Evolutionary conservation across 2,888 invertebrate species (phyloP), one percentile per base, ranked within the genome.

Genomic region (Acanthosepion pharaonis): DNA sequence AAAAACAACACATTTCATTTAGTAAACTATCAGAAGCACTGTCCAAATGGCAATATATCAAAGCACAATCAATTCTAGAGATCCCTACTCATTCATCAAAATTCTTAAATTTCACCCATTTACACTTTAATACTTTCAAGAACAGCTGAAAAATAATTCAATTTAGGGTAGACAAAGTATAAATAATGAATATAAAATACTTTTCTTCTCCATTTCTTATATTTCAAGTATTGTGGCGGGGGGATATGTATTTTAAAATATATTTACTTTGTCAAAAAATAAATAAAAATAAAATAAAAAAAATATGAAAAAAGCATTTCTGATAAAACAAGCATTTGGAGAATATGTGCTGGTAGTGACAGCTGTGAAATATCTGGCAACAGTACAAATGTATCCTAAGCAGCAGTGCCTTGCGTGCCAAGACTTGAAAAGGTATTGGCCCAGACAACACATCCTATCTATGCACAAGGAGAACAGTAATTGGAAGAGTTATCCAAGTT

Each of bases 381-480:
- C n/a, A 33, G n/a, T 78, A 78, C 78, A 78, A 78, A 78, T 78
- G 78, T 78, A 78, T 78, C 78, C 78, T 33, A n/a, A 78, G 78
- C 78, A 78, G n/a, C 11, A 15, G 78, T 78, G n/a, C 15, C 33
- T 78, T 78, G 11, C 15, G 78, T 78, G 78, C 78, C 78, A 78
- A 78, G 33, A 33, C 78, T 78, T 78, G 78, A 78, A 78, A 78
- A n/a, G n/a, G 15, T 15, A 78, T 78, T 78, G 78, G 78, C 78
- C n/a, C 78, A 78, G 78, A 78, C n/a, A n/a, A 78, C n/a, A 78
- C 33, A 78, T 78, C 78, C 78, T 78, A 78, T n/a, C 78, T 78
- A 78, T 78, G 9, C n/a, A 78, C 15, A 78, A 78, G 23, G 59
- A 59, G 59, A 59, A 59, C 23, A 59, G 59, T 59, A 59, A 59